Base-by-base conservation (phyloP, 2,113 vertebrate species). In the Stegastes partitus region DNA sequence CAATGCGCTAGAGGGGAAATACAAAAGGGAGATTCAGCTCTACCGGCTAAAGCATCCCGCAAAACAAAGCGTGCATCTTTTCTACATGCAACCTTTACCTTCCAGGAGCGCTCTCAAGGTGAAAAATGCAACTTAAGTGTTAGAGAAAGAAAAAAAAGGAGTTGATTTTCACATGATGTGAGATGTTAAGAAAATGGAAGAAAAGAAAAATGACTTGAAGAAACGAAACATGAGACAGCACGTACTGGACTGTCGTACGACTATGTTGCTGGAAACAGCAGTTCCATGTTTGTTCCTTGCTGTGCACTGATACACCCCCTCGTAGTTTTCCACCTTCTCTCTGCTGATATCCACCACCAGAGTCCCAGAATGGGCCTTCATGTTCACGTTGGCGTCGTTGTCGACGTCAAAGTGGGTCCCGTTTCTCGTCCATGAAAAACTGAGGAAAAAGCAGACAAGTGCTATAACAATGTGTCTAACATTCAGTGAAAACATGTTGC, bases 381-480 rank as follows among this genome's bases (percentile, higher is more conserved):
- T 96, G 81, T 84, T 96, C 79, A 99, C 96, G 18, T 94, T 94
- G 71, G 94, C 55, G 83, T 98, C 96, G 82, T 95, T 93, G 62
- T 98, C 97, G 9, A 96, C 94, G 90, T 99, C 96, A 90, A 97
- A 99, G 93, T 98, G 97, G 53, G 96, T 98, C 81, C 98, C 98
- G 68, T 99, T 96, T 74, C 95, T 96, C 0, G 97, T 99, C 98
- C 98, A 99, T 49, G 97, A 98, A 87, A 98, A 99, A 83, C 98
- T 99, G 89, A 66, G 45, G 3, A 55, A 18, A 34, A 50, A 22
- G 1, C 6, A 51, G 15, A 45, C 0, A 4, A 22, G 50, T 21
- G 1, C 57, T 18, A 42, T 1, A 57, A 59, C 19, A 53, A 23
- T 11, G 45, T 3, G 0, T 34, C 22, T 44, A 4, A 59, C 42